Percentiles rank a stretch among this genome's conserved stretches.
Conservation (phyloP, 2,888 invertebrate genomes). For the Lobophora halterata region DNA sequence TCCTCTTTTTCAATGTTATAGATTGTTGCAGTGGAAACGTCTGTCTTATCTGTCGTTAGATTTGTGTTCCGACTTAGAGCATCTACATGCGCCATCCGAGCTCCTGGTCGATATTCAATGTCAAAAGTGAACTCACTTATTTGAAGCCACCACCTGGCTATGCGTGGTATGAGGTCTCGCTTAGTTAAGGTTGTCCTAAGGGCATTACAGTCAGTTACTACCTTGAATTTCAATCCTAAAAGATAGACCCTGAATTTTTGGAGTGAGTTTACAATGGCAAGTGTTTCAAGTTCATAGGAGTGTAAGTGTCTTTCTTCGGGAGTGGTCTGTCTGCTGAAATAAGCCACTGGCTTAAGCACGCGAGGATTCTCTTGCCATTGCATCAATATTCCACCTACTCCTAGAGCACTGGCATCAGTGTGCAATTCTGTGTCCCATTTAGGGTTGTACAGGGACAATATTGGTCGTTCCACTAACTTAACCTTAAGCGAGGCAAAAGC, state of each 20-base stretch:
- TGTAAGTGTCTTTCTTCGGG: constrained; percentile 1
- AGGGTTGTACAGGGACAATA: no score
- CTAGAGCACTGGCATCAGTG: no score
- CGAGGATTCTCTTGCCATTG: not conserved
- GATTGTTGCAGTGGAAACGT: not conserved
- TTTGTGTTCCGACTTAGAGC: not conserved
- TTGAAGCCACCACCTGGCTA: constrained; percentile 5
- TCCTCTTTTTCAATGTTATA: not conserved
- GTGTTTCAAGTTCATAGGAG: constrained; percentile 3
- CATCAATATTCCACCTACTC: constrained; percentile 4
- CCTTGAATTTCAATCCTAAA: constrained; percentile 1
- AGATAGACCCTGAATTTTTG: constrained; percentile 1
- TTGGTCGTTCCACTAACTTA: no score
- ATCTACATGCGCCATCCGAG: constrained; percentile 2
- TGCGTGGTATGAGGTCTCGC: constrained; percentile 2
- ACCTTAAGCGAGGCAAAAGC: no score
- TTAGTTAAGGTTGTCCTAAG: constrained; percentile 1
- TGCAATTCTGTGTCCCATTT: no score
- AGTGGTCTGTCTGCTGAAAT: constrained; percentile 1
- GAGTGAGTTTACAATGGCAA: constrained; percentile 1
- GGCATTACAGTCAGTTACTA: constrained; percentile 1
- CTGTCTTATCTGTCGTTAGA: not conserved
- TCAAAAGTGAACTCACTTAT: not conserved
- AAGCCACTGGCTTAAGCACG: not conserved
- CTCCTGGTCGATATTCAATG: constrained; percentile 3